phyloP scores from a whole-genome alignment of 2,113 vertebrate genomes.

The Esox niger region DNA sequence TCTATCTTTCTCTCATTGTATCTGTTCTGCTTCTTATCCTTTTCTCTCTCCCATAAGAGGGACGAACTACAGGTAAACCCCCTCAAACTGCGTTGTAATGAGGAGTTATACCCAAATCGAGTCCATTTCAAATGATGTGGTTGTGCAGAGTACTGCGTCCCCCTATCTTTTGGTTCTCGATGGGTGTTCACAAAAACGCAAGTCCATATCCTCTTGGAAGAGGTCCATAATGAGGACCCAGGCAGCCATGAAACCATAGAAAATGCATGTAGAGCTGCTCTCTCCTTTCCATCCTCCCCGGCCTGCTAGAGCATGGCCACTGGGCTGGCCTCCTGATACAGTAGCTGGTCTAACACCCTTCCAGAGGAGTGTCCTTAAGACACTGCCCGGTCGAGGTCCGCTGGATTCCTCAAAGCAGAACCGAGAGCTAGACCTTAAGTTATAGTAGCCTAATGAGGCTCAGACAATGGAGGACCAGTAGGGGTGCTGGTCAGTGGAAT shows the following conservation, averaged over 20 bases:
- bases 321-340: not conserved
- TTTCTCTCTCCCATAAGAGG: not conserved
- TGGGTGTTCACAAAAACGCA: not conserved
- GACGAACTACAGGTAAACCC: not conserved
- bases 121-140: no score
- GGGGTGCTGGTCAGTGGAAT: not conserved
- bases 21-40: not conserved
- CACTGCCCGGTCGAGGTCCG: not conserved
- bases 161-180: not conserved
- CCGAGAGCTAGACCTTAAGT: not conserved
- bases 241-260: not conserved
- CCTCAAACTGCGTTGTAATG: no score
- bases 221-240: not conserved
- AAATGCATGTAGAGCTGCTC: not conserved
- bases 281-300: not conserved
- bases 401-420: not conserved
- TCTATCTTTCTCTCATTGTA: not conserved
- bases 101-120: no score
- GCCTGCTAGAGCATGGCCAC: not conserved
- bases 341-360: not conserved
- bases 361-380: not conserved
- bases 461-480: not conserved
- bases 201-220: no score
- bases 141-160: no score
- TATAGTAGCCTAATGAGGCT: slow-evolving; percentile 2